Evolutionary conservation across 2,888 invertebrate species (phyloP), one percentile per base, ranked within the genome.

Genomic region (Cheilosia scutellata): DNA sequence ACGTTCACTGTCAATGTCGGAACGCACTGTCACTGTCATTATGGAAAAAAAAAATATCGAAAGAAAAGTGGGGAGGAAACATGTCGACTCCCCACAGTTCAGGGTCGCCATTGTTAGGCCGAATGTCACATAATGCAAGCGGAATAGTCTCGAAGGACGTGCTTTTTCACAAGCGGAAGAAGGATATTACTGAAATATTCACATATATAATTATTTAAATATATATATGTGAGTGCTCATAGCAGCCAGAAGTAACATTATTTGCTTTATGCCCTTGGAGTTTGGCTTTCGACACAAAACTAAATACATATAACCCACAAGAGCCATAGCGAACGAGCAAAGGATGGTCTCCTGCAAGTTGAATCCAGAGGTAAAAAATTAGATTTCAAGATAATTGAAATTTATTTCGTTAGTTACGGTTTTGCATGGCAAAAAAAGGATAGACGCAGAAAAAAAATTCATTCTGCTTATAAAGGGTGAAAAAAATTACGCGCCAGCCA

Each of bases 311-410:
- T 11, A 20, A 11, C 37, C 62, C 40, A 29, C 25, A 7, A 16
- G 37, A 27, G 40, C 16, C 27, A 49, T 5, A 2, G 16, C 16
- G 27, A 27, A 31, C 33, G 47, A 11, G 1, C 33, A 6, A 47
- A 16, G 47, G 16, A 20, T 4, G 20, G 20, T 27, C 31, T 25
- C 42, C 6, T 27, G 27, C 49, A 11, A 63, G 33, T 53, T 82
- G 44, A 58, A 63, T 29, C 33, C 20, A 60, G 62, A 42, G 72
- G 55, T 55, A 25, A 62, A 72, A 72, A 79, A 79, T 79, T 70
- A 44, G 75, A 79, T 79, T 83, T 53, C 47, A 42, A 57, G 68
- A 74, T 83, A 74, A 83, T 74, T 74, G 40, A 51, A 83, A 83
- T 78, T 83, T 83, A 83, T 83, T 83, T 74, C 51, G 57, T 78